These are phyloP conservation scores for Ariolimax columbianus DNA, from an alignment of 2,888 invertebrate species.

Conservation along the genomic window DNA sequence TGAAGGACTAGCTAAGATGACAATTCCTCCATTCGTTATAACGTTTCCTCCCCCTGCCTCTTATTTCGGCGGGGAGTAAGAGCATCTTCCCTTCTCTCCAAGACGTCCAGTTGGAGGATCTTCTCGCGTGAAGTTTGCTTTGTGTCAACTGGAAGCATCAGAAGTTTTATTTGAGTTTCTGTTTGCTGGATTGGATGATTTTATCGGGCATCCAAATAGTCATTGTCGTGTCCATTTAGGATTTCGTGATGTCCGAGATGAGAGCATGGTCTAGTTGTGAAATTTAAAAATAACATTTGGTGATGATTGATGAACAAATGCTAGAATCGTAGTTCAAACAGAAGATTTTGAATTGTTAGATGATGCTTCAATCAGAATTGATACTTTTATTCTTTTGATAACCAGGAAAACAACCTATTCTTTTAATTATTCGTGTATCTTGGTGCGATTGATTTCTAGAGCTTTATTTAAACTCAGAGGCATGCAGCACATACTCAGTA, in stretches of 20 bases:
- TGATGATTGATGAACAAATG: too few species aligned
- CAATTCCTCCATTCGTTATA: not conserved
- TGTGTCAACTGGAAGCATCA: not conserved
- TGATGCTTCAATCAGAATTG: too few species aligned
- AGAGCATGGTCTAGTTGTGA: not conserved
- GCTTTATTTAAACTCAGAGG: too few species aligned
- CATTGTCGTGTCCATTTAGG: not conserved
- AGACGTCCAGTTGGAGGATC: not conserved
- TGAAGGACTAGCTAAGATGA: not conserved
- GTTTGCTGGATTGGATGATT: not conserved
- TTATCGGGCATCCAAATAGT: not conserved
- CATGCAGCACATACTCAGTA: too few species aligned
- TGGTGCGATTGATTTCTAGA: too few species aligned
- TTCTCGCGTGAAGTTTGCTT: not conserved
- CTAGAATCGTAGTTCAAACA: too few species aligned
- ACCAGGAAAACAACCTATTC: too few species aligned
- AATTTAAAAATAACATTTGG: not conserved
- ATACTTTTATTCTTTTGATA: too few species aligned
- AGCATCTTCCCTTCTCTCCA: not conserved
- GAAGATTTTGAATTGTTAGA: too few species aligned
- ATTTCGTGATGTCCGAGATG: not conserved
- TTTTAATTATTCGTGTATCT: too few species aligned
- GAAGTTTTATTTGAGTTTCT: not conserved
- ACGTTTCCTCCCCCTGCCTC: not conserved
- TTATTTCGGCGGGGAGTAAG: too few species aligned